These are phyloP conservation scores for Troglohyphantes excavatus DNA, from an alignment of 2,888 invertebrate genomes.

Conservation along the genomic window DNA sequence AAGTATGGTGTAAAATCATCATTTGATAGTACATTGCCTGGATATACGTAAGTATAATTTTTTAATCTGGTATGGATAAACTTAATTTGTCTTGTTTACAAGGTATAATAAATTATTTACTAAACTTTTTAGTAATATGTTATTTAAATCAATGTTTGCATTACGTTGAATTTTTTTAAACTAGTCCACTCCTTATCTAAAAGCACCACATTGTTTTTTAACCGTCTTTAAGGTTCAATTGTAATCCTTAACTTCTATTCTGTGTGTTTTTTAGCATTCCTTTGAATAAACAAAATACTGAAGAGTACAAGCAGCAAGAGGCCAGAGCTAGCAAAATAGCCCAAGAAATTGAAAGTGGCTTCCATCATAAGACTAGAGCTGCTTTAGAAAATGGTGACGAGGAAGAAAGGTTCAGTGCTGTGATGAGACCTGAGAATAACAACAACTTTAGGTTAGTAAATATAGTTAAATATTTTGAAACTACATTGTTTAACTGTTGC, in stretches of 20 bases:
- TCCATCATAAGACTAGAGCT: conserved; percentile 90
- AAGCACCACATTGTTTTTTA: too few species aligned
- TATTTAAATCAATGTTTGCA: too few species aligned
- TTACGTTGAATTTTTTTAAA: too few species aligned
- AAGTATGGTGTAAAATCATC: conserved; percentile 96
- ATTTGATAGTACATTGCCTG: conserved; percentile 93
- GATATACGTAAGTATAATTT: conserved; percentile 88
- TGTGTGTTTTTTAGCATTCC: conserved; percentile 85
- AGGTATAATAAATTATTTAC: too few species aligned
- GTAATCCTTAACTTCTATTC: too few species aligned
- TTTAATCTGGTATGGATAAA: not conserved
- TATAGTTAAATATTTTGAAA: too few species aligned
- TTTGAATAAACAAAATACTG: conserved; percentile 91
- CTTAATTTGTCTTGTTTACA: not conserved
- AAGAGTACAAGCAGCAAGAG: conserved; percentile 92
- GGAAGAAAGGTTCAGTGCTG: conserved; percentile 93
- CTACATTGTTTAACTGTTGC: too few species aligned
- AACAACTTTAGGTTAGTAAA: conserved; percentile 65
- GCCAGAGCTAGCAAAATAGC: conserved; percentile 95
- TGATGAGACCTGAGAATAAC: conserved; percentile 84
- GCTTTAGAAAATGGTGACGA: conserved; percentile 89
- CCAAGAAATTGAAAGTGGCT: conserved; percentile 94
- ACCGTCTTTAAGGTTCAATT: too few species aligned
- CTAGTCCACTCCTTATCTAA: too few species aligned
- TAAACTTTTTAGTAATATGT: too few species aligned